These are phyloP conservation scores for Cyrtonyx montezumae DNA, from an alignment of 2,113 vertebrate genomes.

Conservation along the genomic window DNA sequence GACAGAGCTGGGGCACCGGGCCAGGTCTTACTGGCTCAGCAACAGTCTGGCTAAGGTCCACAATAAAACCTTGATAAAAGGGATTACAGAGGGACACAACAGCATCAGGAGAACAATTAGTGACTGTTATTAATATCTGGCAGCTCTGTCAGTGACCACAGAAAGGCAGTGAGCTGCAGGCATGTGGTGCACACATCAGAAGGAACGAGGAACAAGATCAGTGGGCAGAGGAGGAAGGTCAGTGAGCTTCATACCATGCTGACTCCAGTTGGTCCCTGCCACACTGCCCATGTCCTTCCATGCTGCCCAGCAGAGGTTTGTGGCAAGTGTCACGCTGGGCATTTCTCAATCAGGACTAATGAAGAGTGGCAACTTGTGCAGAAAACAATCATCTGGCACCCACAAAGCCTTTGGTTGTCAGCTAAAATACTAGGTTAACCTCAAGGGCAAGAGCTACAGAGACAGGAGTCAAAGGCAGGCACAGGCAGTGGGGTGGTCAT, in stretches of 20 bases:
- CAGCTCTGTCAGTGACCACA: background rate
- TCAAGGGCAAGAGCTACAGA: background rate
- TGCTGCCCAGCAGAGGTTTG: background rate
- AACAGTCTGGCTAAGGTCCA: background rate
- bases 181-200: background rate
- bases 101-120: background rate
- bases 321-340: background rate
- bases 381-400: background rate
- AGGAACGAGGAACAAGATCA: background rate
- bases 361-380: background rate
- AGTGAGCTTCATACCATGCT: background rate
- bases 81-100: background rate
- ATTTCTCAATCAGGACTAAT: background rate
- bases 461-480: background rate
- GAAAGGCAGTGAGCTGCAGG: background rate
- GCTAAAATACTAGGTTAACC: background rate
- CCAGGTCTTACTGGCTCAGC: background rate
- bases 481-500: background rate
- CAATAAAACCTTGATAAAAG: background rate
- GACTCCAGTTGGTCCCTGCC: fast-evolving
- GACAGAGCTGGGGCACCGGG: background rate
- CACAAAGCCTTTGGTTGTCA: background rate
- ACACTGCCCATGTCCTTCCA: background rate
- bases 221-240: background rate
- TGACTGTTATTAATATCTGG: background rate